Percentiles rank a stretch among this genome's conserved stretches.
Evolutionary conservation across 2,797 vertebrate species (phyloP).

Genomic region (Anguilla megastoma): DNA sequence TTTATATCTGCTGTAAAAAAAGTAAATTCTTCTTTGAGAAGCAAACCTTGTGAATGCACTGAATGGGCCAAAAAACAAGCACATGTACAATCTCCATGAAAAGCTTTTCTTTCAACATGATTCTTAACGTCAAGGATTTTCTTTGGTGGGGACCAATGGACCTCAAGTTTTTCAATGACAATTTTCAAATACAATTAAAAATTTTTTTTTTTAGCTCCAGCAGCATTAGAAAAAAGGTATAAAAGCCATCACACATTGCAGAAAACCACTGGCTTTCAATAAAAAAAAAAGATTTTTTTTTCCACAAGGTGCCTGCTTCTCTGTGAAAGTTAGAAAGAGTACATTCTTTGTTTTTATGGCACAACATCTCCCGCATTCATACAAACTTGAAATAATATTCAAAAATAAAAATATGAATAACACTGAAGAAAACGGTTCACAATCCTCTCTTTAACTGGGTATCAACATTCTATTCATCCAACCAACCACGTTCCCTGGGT

Average conservation of each 20-base stretch:
- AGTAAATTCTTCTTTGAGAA: neutral
- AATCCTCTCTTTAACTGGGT: neutral
- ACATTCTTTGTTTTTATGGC: neutral
- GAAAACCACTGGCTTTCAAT: neutral
- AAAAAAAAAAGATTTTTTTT: neutral
- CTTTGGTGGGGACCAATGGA: neutral
- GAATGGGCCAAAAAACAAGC: neutral
- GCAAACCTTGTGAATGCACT: neutral
- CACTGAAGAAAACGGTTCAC: neutral
- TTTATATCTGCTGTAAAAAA: neutral
- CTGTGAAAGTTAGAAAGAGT: neutral
- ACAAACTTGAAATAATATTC: neutral
- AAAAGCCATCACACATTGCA: neutral
- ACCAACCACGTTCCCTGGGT: neutral
- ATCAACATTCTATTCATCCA: neutral
- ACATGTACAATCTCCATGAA: neutral
- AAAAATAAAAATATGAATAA: neutral
- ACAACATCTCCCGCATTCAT: neutral
- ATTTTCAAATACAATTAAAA: no score
- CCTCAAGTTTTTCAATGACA: neutral
- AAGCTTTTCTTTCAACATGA: neutral
- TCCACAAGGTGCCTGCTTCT: neutral
- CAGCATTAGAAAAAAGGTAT: neutral
- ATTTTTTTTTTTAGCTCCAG: neutral
- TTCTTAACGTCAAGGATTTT: neutral